phyloP scores from a whole-genome alignment of 1,140 invertebrate species.

The Muscidifurax raptorellus region DNA sequence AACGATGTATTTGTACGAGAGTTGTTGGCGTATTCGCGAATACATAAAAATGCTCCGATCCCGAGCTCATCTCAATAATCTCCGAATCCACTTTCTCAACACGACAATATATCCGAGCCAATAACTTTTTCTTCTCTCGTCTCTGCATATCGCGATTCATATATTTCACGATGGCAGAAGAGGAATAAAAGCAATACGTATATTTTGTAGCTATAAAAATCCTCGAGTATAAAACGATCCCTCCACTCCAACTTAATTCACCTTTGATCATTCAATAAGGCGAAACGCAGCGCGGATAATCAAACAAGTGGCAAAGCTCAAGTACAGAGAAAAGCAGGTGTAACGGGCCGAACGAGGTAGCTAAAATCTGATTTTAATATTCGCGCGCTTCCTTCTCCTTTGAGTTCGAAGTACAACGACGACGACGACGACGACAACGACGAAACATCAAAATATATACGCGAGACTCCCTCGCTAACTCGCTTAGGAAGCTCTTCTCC shows the following conservation, averaged over 20 bases:
- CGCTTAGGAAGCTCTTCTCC: slow-evolving; percentile 60
- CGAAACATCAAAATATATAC: slow-evolving; percentile 57
- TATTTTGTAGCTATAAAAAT: background rate
- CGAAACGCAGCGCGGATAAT: background rate
- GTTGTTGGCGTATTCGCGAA: no score
- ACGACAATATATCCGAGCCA: background rate
- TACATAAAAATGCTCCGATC: background rate
- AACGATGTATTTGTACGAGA: background rate
- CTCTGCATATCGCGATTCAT: background rate
- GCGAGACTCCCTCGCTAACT: slow-evolving; percentile 65
- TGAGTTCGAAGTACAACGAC: slow-evolving; percentile 51
- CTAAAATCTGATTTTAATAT: slow-evolving; percentile 72
- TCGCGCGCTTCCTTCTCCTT: slow-evolving; percentile 62
- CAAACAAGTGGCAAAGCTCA: slow-evolving; percentile 11
- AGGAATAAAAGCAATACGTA: background rate
- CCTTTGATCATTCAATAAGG: slow-evolving; percentile 13
- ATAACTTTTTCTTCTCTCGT: background rate
- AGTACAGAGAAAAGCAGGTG: slow-evolving; percentile 22
- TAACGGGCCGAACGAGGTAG: slow-evolving; percentile 62
- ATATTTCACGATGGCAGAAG: background rate
- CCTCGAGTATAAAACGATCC: background rate
- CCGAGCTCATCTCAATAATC: background rate
- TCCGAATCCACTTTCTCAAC: background rate
- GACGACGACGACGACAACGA: background rate
- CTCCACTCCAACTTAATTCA: background rate